Conservation (phyloP, 2,888 invertebrate species). For the Dinocampus coccinellae region DNA sequence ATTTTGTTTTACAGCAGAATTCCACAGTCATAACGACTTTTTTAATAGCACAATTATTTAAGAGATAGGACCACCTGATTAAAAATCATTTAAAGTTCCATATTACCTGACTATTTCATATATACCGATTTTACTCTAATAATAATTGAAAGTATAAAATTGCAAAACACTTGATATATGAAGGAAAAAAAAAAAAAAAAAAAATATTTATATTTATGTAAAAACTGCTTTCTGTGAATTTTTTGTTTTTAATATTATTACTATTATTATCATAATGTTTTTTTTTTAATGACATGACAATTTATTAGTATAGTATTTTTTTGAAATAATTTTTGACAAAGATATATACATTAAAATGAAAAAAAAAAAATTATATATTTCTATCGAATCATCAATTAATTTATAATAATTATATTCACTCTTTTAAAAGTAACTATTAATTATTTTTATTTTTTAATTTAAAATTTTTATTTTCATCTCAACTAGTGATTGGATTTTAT, state of each 20-base stretch:
- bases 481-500: background rate
- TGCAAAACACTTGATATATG: background rate
- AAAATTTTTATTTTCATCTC: no score
- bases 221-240: conserved; percentile 10
- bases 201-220: background rate
- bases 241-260: background rate
- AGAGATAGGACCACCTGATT: no score
- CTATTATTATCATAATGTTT: background rate
- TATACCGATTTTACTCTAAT: no score
- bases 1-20: no score
- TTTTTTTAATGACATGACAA: background rate
- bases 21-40: no score
- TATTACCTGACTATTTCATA: no score
- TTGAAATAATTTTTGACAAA: background rate
- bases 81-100: no score
- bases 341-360: background rate
- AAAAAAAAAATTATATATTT: background rate
- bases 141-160: background rate
- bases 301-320: background rate
- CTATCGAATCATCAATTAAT: background rate
- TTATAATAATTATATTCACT: background rate
- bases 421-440: no score
- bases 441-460: no score
- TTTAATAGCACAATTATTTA: no score
- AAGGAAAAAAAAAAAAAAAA: background rate